A percentile compares a stretch with the other conserved stretches of the same genome.
These are phyloP conservation scores for Ctenodactylus gundi DNA, from an alignment of 2,113 vertebrate species.

Conservation along the genomic window DNA sequence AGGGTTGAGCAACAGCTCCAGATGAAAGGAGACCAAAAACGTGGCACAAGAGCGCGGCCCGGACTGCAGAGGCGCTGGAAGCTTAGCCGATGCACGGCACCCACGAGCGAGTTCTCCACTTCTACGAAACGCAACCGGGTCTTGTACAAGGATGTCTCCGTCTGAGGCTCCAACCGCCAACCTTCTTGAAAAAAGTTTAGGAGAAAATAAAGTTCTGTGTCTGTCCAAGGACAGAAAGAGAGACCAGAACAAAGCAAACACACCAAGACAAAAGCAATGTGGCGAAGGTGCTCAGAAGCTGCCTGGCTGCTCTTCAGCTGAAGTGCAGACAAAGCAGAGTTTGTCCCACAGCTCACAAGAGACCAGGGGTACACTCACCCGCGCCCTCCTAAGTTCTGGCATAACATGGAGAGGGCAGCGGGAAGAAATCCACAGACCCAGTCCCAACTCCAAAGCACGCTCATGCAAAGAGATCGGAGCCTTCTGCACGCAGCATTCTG, in stretches of 20 bases:
- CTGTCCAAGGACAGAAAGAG: not conserved
- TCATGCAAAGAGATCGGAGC: not conserved
- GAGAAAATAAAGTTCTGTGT: not conserved
- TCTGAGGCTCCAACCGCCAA: not conserved
- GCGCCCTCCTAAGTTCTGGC: not conserved
- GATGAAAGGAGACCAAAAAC: not conserved
- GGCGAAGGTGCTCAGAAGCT: accelerated
- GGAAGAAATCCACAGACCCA: not conserved
- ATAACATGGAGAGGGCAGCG: not conserved
- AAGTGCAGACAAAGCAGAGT: not conserved
- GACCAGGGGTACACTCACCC: accelerated
- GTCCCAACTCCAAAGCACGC: not conserved
- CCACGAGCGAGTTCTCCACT: not conserved
- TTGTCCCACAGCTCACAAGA: not conserved
- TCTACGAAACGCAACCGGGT: not conserved
- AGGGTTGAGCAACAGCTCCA: too few relatives aligned
- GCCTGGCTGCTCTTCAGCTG: not conserved
- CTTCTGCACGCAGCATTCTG: accelerated
- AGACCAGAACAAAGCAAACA: not conserved
- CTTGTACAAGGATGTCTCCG: not conserved
- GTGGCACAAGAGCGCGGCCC: too few relatives aligned
- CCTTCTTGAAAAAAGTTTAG: not conserved
- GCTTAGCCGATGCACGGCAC: accelerated
- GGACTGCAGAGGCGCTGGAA: too few relatives aligned
- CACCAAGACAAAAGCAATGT: not conserved